A percentile compares a stretch with the other conserved stretches of the same genome.
Conservation (phyloP, 2,113 vertebrate species). For the Platichthys stellatus region DNA sequence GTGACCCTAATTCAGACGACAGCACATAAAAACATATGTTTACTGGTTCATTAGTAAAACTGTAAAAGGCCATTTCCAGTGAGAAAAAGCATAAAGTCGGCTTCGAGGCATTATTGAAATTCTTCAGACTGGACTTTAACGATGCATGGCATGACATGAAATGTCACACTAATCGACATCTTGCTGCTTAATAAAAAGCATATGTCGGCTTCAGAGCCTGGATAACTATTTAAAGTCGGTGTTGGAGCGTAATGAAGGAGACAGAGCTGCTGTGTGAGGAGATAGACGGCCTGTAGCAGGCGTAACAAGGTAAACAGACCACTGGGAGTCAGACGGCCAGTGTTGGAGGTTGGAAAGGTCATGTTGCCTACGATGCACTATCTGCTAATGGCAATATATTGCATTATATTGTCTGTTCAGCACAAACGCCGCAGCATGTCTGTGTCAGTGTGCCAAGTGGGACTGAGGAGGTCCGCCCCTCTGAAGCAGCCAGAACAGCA, state of each 20-base stretch:
- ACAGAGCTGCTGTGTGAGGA: constrained; percentile 25
- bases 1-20: neutral
- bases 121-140: constrained; percentile 5
- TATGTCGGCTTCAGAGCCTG: constrained; percentile 9
- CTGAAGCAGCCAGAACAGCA: constrained; percentile 64
- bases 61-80: constrained; percentile 28
- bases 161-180: constrained; percentile 20
- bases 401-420: constrained; percentile 70
- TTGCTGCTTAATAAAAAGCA: constrained; percentile 31
- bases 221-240: neutral
- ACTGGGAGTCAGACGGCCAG: constrained; percentile 57
- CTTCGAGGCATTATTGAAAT: neutral
- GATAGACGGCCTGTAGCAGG: constrained; percentile 41
- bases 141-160: constrained; percentile 1
- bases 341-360: constrained; percentile 73
- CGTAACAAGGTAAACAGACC: constrained; percentile 61
- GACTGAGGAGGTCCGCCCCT: constrained; percentile 27
- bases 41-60: neutral
- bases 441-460: constrained; percentile 73
- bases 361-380: constrained; percentile 64
- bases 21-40: neutral
- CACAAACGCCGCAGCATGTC: constrained; percentile 57
- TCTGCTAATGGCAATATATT: constrained; percentile 77
- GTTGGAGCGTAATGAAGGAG: constrained; percentile 40
- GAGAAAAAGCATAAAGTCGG: constrained; percentile 2